Base-by-base conservation (phyloP, 2,888 invertebrate genomes). In the Drosophila lacicola region DNA sequence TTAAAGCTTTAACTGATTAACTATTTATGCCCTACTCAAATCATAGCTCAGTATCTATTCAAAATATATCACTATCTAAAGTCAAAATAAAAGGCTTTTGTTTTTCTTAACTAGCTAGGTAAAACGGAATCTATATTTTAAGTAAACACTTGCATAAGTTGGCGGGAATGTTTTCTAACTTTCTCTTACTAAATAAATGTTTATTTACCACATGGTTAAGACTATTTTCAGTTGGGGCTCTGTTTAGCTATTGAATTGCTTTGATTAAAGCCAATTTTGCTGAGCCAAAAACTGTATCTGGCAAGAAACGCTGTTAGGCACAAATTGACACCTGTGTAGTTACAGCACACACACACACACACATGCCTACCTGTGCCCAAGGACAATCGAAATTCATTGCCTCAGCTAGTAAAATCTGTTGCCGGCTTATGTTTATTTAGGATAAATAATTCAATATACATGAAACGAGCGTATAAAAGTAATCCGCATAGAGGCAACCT, bases 381-480 rank as follows among this genome's bases (percentile, higher is more conserved):
- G 55, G 50, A 36, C 63, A 73, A 65, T 69, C 66, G 69, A 76
- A 74, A 73, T 78, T 73, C 61, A 73, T 63, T 77, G 78, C 54
- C 50, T 69, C 39, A 10, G 50, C 67, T 58, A 66, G 79, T 61
- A 70, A 82, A 82, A 87, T 87, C 88, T 87, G 67, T 70, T 75
- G 62, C 55, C 71, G 70, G 87, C 68, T 77, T 78, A 75, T 89
- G 84, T 85, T 85, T 82, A 80, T 74, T 85, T 89, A 83, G 85
- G 85, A 84, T 89, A 81, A 85, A 85, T 85, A 88, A 89, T 85
- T 87, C 87, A 85, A 85, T 89, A 83, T 87, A 75, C 65, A 60
- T 54, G 65, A 65, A 56, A 76, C 54, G 65, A 68, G 63, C 54
- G 44, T 55, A 63, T 80, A 72, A 63, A 72, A 76, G 62, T 69